A percentile compares a stretch with the other conserved stretches of the same genome.
phyloP scores from a whole-genome alignment of 1,140 invertebrate species.

The Drosophila nigrodunni region DNA sequence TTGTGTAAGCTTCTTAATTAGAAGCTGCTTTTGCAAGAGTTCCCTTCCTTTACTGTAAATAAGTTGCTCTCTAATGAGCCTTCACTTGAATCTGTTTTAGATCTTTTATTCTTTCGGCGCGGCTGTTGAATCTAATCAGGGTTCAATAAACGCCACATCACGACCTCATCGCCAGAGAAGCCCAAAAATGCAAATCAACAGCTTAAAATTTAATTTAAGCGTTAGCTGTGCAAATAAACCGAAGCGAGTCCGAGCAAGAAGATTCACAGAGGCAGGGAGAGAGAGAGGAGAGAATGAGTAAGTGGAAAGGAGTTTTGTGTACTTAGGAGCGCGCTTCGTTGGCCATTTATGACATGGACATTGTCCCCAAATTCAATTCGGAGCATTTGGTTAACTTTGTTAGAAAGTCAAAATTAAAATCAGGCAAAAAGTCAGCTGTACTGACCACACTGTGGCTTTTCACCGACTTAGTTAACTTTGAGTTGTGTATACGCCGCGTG shows the following conservation, averaged over 20 bases:
- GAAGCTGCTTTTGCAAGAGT: conserved; percentile 55
- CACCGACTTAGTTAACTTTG: conserved; percentile 50
- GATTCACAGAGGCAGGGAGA: background rate
- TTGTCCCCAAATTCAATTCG: conserved; percentile 72
- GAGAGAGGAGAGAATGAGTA: background rate
- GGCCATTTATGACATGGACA: conserved; percentile 70
- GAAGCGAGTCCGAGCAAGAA: conserved; percentile 14
- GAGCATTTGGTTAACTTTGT: conserved; percentile 79
- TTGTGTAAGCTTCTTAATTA: conserved; percentile 66
- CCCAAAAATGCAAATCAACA: conserved; percentile 79
- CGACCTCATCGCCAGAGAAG: conserved; percentile 18
- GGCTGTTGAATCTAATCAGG: conserved; percentile 66
- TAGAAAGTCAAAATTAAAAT: conserved; percentile 82
- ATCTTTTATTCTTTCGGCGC: conserved; percentile 51
- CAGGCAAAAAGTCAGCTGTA: conserved; percentile 52
- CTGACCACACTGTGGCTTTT: conserved; percentile 60
- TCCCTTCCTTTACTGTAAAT: conserved; percentile 22
- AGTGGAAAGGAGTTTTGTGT: conserved; percentile 45
- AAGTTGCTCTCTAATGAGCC: conserved; percentile 67
- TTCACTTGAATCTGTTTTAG: conserved; percentile 53
- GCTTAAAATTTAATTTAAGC: conserved; percentile 81
- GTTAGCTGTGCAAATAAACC: conserved; percentile 72
- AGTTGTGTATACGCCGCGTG: conserved; percentile 63
- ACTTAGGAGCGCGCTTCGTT: conserved; percentile 65
- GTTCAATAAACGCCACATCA: conserved; percentile 71